Evolutionary conservation across 2,797 vertebrate species (phyloP).

Genomic region (Lepus townsendii): DNA sequence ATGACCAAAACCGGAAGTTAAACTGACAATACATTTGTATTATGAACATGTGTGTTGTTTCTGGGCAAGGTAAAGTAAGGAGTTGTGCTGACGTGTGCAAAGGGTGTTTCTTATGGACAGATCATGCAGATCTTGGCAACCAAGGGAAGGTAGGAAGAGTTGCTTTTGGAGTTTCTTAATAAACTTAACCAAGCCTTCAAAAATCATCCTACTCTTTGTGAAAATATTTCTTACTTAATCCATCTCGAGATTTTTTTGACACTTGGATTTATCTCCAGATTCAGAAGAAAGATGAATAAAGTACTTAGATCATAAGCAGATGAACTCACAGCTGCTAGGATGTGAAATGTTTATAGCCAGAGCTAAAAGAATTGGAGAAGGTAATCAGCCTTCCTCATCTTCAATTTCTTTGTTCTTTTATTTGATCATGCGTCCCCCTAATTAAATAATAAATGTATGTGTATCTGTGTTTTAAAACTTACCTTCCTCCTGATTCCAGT

Average conservation of each 20-base stretch:
- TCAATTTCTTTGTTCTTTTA: conserved; percentile 11
- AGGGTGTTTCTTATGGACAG: background rate
- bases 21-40: background rate
- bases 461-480: background rate
- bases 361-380: background rate
- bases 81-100: background rate
- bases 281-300: conserved; percentile 27
- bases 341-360: background rate
- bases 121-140: background rate
- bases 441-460: background rate
- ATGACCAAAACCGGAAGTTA: conserved; percentile 49
- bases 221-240: conserved; percentile 49
- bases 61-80: background rate
- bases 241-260: background rate
- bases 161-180: background rate
- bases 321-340: background rate
- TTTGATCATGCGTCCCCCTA: background rate
- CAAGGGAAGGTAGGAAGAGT: background rate
- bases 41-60: conserved; percentile 17
- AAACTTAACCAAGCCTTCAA: background rate
- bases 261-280: background rate
- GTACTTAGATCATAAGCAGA: background rate
- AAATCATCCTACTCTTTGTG: background rate
- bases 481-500: background rate
- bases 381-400: background rate